phyloP scores from a whole-genome alignment of 2,888 invertebrate species.

The Thera britannica region DNA sequence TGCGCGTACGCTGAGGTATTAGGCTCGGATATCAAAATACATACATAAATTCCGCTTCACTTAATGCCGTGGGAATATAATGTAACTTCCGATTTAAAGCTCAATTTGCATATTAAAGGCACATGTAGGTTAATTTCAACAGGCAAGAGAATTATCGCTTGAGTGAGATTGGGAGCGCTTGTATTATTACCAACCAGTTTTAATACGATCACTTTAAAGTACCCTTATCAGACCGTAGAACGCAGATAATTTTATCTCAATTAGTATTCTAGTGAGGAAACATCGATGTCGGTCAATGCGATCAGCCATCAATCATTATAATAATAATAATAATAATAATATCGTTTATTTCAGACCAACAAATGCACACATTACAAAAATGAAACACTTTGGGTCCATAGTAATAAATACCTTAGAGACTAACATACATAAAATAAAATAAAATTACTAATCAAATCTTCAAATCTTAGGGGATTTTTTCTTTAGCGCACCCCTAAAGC shows the following conservation, averaged over 20 bases:
- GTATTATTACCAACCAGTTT: conserved; percentile 33
- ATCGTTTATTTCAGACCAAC: no score
- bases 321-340: no score
- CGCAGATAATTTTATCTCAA: conserved; percentile 51
- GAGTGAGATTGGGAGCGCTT: conserved; percentile 32
- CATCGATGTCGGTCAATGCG: conserved; percentile 52
- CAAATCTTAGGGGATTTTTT: no score
- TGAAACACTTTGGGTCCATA: no score
- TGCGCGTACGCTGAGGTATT: conserved; percentile 7
- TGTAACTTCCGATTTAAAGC: conserved; percentile 41
- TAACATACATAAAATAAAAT: no score
- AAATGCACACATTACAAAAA: no score
- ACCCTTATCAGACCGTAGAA: conserved; percentile 20
- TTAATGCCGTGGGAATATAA: conserved; percentile 42
- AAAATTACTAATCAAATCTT: no score
- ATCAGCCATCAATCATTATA: conserved; percentile 67
- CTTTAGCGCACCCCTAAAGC: no score
- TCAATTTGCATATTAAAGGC: conserved; percentile 38
- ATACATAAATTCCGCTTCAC: conserved; percentile 30
- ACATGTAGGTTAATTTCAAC: conserved; percentile 35
- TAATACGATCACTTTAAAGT: conserved; percentile 34
- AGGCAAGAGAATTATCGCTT: conserved; percentile 27
- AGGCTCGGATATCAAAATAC: conserved; percentile 18
- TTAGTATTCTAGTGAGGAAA: conserved; percentile 55
- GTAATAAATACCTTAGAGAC: no score